Percentiles rank a stretch among this genome's conserved stretches.
Conservation (phyloP, 2,797 vertebrate genomes). For the Cheirogaleus major region DNA sequence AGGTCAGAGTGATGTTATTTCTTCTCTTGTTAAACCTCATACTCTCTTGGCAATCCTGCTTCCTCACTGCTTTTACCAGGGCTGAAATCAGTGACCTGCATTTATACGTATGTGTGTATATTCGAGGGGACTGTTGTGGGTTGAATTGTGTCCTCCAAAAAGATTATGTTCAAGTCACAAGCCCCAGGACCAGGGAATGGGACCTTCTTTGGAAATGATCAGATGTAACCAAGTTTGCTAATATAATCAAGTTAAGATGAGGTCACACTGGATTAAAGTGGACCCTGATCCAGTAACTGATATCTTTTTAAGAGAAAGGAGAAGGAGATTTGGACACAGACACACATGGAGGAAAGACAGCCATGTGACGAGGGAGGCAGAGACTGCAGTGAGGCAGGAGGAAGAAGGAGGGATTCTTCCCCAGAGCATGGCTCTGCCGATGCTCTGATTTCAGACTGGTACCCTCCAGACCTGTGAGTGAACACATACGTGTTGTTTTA, state of each 20-base stretch:
- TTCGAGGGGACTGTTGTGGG: neutral
- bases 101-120: too few relatives aligned
- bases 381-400: neutral
- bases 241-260: neutral
- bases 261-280: neutral
- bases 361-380: neutral
- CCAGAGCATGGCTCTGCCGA: neutral
- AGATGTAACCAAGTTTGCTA: neutral
- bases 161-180: neutral
- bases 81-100: neutral
- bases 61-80: neutral
- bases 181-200: neutral
- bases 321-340: neutral
- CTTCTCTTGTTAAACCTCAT: neutral
- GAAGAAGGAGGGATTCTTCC: neutral
- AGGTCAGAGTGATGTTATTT: conserved; percentile 18
- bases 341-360: neutral
- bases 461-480: neutral
- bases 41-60: neutral
- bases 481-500: neutral
- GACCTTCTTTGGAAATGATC: neutral
- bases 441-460: neutral
- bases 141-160: neutral
- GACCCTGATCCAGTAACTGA: neutral
- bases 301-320: neutral